Conservation (phyloP, 2,888 invertebrate species). For the Ophraella communa region DNA sequence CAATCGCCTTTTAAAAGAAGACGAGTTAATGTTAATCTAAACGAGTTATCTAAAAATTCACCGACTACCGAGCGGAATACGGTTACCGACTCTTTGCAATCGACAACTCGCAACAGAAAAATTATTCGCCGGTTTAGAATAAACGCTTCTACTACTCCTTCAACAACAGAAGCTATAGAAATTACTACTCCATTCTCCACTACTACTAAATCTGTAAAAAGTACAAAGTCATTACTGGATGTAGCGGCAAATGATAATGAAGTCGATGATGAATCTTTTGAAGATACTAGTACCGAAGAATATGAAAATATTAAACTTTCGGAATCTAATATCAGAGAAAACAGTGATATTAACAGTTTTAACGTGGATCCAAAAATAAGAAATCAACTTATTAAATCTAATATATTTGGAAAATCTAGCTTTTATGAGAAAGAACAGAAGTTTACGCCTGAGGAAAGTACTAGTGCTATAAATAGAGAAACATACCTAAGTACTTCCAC, state of each 20-base stretch:
- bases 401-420: slow-evolving; percentile 15
- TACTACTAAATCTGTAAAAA: neutral
- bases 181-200: neutral
- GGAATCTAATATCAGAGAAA: slow-evolving; percentile 58
- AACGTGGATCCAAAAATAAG: slow-evolving; percentile 36
- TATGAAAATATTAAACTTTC: slow-evolving; percentile 59
- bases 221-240: slow-evolving; percentile 1
- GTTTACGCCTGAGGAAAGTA: neutral
- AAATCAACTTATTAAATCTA: slow-evolving; percentile 29
- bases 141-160: slow-evolving; percentile 22
- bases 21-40: slow-evolving; percentile 21
- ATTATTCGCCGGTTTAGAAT: slow-evolving; percentile 47
- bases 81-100: neutral
- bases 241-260: slow-evolving; percentile 18
- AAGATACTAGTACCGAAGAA: slow-evolving; percentile 47
- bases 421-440: neutral
- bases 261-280: slow-evolving; percentile 39
- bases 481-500: slow-evolving; percentile 22
- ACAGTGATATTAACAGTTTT: slow-evolving; percentile 52
- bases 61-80: neutral
- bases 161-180: slow-evolving; percentile 25
- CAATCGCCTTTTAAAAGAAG: slow-evolving; percentile 12
- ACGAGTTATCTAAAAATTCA: neutral
- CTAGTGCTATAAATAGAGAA: neutral
- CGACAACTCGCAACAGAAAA: slow-evolving; percentile 39